Conservation (phyloP, 2,113 vertebrate genomes). For the Toxotes jaculatrix region DNA sequence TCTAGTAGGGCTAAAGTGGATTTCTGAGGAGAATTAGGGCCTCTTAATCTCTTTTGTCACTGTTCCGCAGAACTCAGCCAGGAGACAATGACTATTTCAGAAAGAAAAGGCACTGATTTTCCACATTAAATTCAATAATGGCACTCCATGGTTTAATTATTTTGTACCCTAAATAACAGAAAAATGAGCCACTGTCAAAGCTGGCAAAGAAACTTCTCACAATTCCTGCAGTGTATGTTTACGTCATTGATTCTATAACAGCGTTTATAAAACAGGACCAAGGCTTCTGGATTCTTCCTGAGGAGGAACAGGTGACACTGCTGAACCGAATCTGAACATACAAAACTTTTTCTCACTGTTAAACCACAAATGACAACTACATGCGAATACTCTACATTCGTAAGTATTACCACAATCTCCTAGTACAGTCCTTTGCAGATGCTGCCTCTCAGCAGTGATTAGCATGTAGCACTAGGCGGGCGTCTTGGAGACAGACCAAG, state of each 20-base stretch:
- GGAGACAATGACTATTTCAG: constrained; percentile 68
- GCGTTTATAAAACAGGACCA: constrained; percentile 14
- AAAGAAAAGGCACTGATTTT: constrained; percentile 63
- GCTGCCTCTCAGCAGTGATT: constrained; percentile 58
- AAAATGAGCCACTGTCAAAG: constrained; percentile 45
- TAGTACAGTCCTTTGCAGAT: constrained; percentile 21
- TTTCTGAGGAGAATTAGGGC: constrained; percentile 77
- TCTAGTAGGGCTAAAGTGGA: constrained; percentile 76
- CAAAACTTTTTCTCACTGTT: neutral
- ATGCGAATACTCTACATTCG: neutral
- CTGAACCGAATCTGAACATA: neutral
- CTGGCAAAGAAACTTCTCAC: neutral
- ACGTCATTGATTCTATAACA: constrained; percentile 6
- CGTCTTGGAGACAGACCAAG: constrained; percentile 55
- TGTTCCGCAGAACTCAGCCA: constrained; percentile 58
- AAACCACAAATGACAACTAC: neutral
- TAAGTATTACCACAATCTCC: constrained; percentile 15
- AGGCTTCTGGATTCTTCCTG: neutral
- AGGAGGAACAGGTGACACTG: neutral
- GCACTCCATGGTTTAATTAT: constrained; percentile 59
- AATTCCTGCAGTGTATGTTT: neutral
- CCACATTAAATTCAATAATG: constrained; percentile 70
- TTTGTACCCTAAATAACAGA: constrained; percentile 53
- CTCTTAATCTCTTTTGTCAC: constrained; percentile 78
- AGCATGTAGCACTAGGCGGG: constrained; percentile 55